Evolutionary conservation across 2,113 vertebrate genomes (phyloP), one percentile per base, ranked within the genome.

Genomic region (Takifugu bimaculatus): DNA sequence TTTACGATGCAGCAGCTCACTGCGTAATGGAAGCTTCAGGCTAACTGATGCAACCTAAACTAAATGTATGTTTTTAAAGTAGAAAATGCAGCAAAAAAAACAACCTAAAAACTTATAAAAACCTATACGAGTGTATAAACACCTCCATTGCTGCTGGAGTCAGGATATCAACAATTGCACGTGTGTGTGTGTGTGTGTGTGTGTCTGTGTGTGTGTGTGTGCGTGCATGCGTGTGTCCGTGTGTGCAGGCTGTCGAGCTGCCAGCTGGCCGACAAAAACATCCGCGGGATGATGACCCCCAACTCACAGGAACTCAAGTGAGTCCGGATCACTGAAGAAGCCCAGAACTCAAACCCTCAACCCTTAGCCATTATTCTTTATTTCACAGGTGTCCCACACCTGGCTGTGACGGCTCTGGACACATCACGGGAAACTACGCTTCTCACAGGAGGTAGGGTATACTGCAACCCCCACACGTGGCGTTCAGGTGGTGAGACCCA

Each of bases 371-470:
- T 20, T 4, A 4, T 13, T 54, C 45, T 70, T 29, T 63, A 35
- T 57, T 3, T 87, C 74, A 51, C 75, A 99, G 97, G 89, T 99
- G 97, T 90, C 97, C 97, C 26, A 99, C 97, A 0, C 96, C 96
- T 5, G 95, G 97, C 50, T 99, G 97, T 53, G 97, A 99, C 58
- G 97, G 97, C 72, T 98, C 96, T 5, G 97, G 97, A 72, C 96
- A 99, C 84, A 98, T 99, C 84, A 98, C 96, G 0, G 96, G 96
- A 88, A 99, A 99, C 91, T 99, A 99, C 26, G 96, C 96, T 78
- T 98, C 96, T 72, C 96, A 99, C 85, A 93, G 96, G 86, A 99
- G 96, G 96, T 98, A 93, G 45, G 45, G 13, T n/a, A 13, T 15
- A 48, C 45, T 48, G 45, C 45, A 48, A 11, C 45, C 10, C 6